Evolutionary conservation across 2,888 invertebrate species (phyloP).

Genomic region (Ramazzottius varieornatus): DNA sequence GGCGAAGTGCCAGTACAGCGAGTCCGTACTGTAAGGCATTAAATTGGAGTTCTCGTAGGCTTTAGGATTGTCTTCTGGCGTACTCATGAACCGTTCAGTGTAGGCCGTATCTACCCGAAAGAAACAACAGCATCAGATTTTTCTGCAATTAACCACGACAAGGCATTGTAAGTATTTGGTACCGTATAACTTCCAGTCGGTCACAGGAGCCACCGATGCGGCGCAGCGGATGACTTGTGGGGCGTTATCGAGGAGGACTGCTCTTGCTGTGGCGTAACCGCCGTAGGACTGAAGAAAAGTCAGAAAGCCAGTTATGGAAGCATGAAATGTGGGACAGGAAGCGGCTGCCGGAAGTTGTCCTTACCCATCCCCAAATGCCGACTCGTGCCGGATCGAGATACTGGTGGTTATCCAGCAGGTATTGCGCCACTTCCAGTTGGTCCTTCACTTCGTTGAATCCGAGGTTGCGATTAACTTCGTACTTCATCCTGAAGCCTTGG

Average conservation of each 20-base stretch:
- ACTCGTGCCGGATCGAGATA: not conserved
- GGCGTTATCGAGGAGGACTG: not conserved
- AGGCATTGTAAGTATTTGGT: not conserved
- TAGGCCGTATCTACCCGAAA: conserved; percentile 3
- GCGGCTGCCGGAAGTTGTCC: not conserved
- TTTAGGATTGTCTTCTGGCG: not conserved
- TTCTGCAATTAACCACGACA: not conserved
- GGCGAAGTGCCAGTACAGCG: not conserved
- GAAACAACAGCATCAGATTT: not conserved
- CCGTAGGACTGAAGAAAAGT: not conserved
- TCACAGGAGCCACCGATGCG: not conserved
- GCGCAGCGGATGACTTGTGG: not conserved
- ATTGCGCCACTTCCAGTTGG: not conserved
- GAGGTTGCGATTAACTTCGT: not conserved
- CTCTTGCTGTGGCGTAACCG: not conserved
- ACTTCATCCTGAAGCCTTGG: not conserved
- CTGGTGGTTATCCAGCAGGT: not conserved
- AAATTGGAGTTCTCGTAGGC: not conserved
- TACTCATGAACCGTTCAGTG: not conserved
- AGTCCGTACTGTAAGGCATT: not conserved
- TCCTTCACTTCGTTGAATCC: not conserved
- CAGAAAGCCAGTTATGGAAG: too few relatives aligned
- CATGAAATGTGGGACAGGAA: too few relatives aligned
- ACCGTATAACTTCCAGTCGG: conserved; percentile 2
- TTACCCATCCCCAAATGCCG: conserved; percentile 1